Conservation (phyloP, 2,888 invertebrate genomes). For the Drosophila austrosaltans region DNA sequence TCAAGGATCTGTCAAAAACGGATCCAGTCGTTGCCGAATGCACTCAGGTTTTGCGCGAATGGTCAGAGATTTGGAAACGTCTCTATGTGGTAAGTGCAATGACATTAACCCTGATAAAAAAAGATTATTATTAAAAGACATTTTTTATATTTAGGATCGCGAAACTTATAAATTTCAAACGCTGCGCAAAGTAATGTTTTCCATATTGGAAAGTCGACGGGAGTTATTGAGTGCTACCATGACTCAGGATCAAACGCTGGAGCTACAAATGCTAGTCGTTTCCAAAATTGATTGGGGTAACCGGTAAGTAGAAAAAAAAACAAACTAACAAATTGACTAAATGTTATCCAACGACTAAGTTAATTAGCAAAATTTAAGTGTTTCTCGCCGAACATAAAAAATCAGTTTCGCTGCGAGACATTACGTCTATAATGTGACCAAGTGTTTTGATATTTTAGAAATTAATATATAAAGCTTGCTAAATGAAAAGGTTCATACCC, state of each 20-base stretch:
- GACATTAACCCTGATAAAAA: background rate
- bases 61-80: constrained; percentile 96
- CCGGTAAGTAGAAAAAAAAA: constrained; percentile 86
- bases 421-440: no score
- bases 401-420: no score
- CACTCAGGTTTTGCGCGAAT: constrained; percentile 95
- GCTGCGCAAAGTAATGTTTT: constrained; percentile 94
- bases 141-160: constrained; percentile 86
- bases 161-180: constrained; percentile 93
- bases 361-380: background rate
- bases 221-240: constrained; percentile 94
- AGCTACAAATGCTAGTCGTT: constrained; percentile 93
- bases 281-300: constrained; percentile 98
- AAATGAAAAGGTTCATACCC: no score
- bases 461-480: no score
- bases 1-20: constrained; percentile 93
- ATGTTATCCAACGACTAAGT: background rate
- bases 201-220: constrained; percentile 92
- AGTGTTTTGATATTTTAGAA: no score
- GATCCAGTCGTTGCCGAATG: constrained; percentile 96
- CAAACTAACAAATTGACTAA: background rate
- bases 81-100: constrained; percentile 91
- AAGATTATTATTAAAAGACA: no score
- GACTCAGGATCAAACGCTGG: constrained; percentile 95
- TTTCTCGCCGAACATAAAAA: no score